Conservation (phyloP, 2,797 vertebrate genomes). For the Philypnodon macrostomus region DNA sequence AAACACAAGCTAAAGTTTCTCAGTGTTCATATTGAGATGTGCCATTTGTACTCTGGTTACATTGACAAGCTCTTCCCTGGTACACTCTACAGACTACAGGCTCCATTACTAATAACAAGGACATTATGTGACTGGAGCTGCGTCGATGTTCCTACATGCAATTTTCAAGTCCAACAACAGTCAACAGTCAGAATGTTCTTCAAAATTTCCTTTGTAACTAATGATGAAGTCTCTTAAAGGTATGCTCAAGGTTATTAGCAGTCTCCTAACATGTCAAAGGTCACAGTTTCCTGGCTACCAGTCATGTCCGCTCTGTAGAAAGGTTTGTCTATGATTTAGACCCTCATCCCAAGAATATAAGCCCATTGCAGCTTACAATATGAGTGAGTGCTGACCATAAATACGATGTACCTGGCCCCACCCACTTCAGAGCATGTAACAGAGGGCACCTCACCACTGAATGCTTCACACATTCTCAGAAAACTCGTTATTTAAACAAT, state of each 20-base stretch:
- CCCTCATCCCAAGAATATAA: slow-evolving; percentile 37
- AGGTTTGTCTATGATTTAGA: slow-evolving; percentile 41
- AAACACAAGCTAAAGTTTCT: slow-evolving; percentile 11
- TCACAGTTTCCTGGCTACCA: slow-evolving; percentile 21
- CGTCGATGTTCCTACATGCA: background rate
- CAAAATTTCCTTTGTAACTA: too few relatives aligned
- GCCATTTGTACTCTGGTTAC: slow-evolving; percentile 32
- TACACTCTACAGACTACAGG: slow-evolving; percentile 28
- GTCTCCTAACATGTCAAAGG: slow-evolving; percentile 33
- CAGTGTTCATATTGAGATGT: slow-evolving; percentile 21
- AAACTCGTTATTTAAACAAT: slow-evolving; percentile 46
- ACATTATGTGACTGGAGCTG: slow-evolving; percentile 21
- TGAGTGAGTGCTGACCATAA: slow-evolving; percentile 51
- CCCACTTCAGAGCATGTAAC: slow-evolving; percentile 19
- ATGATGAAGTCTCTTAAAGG: too few relatives aligned
- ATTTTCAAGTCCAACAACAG: background rate
- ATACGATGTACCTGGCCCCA: slow-evolving; percentile 40
- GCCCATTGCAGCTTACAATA: slow-evolving; percentile 35
- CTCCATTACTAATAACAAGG: slow-evolving; percentile 1
- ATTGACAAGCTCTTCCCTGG: slow-evolving; percentile 24
- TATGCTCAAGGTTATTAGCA: slow-evolving; percentile 18
- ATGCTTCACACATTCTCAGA: slow-evolving; percentile 34
- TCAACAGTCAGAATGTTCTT: background rate
- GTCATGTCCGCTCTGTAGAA: slow-evolving; percentile 34
- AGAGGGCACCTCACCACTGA: slow-evolving; percentile 14